phyloP scores from a whole-genome alignment of 2,888 invertebrate species.

The Drosophila pegasa region DNA sequence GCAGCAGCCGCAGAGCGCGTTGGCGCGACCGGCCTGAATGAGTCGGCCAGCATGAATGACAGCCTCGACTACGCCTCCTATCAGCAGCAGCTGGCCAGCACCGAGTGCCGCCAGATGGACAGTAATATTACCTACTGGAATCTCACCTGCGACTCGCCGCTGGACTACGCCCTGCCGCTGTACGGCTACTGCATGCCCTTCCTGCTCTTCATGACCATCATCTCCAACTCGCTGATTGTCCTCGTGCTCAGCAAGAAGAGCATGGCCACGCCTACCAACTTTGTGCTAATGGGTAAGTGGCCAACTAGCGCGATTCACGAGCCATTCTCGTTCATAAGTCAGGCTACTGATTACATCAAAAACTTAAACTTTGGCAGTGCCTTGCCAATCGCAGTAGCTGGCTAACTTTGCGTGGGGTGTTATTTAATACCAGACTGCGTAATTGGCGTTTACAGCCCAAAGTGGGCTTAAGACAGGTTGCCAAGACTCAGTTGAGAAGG shows the following conservation, averaged over 20 bases:
- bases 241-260: conserved; percentile 95
- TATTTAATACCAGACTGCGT: not conserved
- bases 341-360: conserved; percentile 4
- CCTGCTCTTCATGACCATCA: conserved; percentile 93
- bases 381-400: not conserved
- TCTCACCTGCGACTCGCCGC: conserved; percentile 83
- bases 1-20: conserved; percentile 17
- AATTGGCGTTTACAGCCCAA: not conserved
- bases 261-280: conserved; percentile 95
- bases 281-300: conserved; percentile 91
- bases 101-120: conserved; percentile 65
- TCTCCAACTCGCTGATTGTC: conserved; percentile 96
- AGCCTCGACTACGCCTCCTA: conserved; percentile 62
- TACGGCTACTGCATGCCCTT: conserved; percentile 88
- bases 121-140: conserved; percentile 83
- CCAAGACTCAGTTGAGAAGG: not conserved
- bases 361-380: not conserved
- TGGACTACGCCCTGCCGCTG: conserved; percentile 83
- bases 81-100: conserved; percentile 61
- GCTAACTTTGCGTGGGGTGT: not conserved
- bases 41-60: conserved; percentile 45
- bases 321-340: not conserved
- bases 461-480: not conserved
- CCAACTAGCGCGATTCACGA: not conserved
- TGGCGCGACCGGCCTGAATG: conserved; percentile 28